These are phyloP conservation scores for Thinocorus orbignyianus DNA, from an alignment of 2,113 vertebrate species.

Conservation along the genomic window DNA sequence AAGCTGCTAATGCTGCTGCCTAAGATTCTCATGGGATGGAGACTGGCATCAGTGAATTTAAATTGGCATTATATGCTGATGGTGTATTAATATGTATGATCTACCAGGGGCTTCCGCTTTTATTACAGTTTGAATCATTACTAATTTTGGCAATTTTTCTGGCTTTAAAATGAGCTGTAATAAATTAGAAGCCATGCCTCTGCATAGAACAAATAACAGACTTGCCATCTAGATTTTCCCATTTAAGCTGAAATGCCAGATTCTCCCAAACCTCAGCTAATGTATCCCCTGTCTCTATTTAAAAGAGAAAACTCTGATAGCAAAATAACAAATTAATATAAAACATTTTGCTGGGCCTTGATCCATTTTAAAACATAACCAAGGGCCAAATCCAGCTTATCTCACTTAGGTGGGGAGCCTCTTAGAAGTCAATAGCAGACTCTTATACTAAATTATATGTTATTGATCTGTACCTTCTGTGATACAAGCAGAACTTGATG, in stretches of 20 bases:
- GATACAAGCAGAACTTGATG: background rate
- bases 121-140: constrained; percentile 11
- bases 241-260: background rate
- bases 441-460: background rate
- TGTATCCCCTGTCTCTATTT: background rate
- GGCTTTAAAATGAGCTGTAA: background rate
- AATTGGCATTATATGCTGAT: constrained; percentile 16
- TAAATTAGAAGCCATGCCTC: background rate
- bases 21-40: background rate
- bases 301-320: background rate
- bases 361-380: background rate
- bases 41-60: constrained; percentile 2
- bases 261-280: background rate
- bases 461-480: background rate
- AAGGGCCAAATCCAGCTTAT: background rate
- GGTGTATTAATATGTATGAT: background rate
- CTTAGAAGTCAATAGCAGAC: background rate
- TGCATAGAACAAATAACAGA: background rate
- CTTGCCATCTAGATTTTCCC: background rate
- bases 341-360: background rate
- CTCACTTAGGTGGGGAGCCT: background rate
- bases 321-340: background rate
- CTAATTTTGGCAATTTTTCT: constrained; percentile 30
- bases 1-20: background rate
- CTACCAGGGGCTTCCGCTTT: background rate